These are phyloP conservation scores for Tenualosa thibaudeaui DNA, from an alignment of 2,797 vertebrate genomes.

Conservation along the genomic window DNA sequence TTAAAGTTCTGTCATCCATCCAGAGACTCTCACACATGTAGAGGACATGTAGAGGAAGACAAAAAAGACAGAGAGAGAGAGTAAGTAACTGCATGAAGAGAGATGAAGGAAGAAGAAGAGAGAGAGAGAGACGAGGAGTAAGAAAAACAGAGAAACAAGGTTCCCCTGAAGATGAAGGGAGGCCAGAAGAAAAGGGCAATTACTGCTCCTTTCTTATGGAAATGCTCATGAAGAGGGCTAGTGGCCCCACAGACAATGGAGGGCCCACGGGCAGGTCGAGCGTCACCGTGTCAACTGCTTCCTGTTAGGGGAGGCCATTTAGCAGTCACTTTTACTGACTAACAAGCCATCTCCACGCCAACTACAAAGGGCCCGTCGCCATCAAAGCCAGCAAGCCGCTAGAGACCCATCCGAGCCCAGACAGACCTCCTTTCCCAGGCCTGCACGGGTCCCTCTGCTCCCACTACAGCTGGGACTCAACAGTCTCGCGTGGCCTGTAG, in stretches of 20 bases:
- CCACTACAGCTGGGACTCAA: not conserved
- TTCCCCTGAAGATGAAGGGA: slow-evolving; percentile 75
- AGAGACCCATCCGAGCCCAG: slow-evolving; percentile 59
- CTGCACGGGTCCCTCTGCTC: not conserved
- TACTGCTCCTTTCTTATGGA: slow-evolving; percentile 83
- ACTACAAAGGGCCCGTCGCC: slow-evolving; percentile 78
- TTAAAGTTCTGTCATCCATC: not conserved
- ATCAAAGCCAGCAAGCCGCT: slow-evolving; percentile 74
- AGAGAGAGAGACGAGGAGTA: slow-evolving; percentile 45
- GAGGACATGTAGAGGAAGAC: not conserved
- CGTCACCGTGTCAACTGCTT: slow-evolving; percentile 81
- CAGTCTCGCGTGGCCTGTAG: too few species aligned
- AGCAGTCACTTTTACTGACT: slow-evolving; percentile 83
- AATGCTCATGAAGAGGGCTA: slow-evolving; percentile 83
- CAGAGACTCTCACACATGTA: not conserved
- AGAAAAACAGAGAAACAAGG: slow-evolving; percentile 53
- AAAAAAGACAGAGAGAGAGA: not conserved
- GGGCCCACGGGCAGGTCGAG: slow-evolving; percentile 74
- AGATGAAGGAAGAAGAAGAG: slow-evolving; percentile 5
- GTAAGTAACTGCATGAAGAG: not conserved
- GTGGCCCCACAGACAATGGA: slow-evolving; percentile 72
- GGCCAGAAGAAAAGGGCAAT: slow-evolving; percentile 80
- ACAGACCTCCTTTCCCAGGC: slow-evolving; percentile 64
- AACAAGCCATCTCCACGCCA: slow-evolving; percentile 78
- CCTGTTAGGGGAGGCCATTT: slow-evolving; percentile 80